Conservation (phyloP, 1,140 invertebrate species). For the Melipona quadrifasciata region DNA sequence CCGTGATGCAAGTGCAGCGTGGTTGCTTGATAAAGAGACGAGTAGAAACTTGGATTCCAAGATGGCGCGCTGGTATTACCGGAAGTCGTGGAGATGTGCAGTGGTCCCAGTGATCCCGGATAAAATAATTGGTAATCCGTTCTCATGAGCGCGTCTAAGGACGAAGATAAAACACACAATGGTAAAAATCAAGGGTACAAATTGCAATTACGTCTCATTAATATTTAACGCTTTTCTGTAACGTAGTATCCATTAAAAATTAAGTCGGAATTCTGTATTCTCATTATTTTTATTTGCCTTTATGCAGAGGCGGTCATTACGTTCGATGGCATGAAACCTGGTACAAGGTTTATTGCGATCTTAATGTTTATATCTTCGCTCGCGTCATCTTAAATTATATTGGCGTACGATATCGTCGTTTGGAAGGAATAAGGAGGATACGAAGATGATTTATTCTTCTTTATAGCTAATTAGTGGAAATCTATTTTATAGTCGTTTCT, state of each 20-base stretch:
- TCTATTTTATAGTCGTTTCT: too few relatives aligned
- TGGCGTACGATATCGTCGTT: too few relatives aligned
- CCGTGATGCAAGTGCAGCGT: conserved; percentile 76
- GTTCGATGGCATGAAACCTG: background rate
- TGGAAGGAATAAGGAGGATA: background rate
- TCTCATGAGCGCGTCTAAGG: conserved; percentile 76
- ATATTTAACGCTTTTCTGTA: background rate
- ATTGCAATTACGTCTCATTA: background rate
- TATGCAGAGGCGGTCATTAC: background rate
- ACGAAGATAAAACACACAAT: background rate
- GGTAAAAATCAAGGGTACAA: background rate
- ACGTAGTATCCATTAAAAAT: background rate
- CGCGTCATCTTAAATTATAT: background rate
- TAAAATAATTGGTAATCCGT: conserved; percentile 80
- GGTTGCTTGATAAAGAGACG: conserved; percentile 78
- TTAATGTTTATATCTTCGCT: background rate
- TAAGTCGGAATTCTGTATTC: background rate
- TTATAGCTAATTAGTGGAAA: background rate
- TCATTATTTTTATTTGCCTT: background rate
- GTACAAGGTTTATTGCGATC: background rate
- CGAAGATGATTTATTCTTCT: background rate
- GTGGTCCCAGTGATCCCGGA: conserved; percentile 76
- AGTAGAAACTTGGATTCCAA: conserved; percentile 79
- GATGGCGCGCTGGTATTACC: conserved; percentile 71
- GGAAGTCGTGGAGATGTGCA: conserved; percentile 75